Evolutionary conservation across 2,113 vertebrate genomes (phyloP).

Genomic region (Chaetorhynchus papuensis): DNA sequence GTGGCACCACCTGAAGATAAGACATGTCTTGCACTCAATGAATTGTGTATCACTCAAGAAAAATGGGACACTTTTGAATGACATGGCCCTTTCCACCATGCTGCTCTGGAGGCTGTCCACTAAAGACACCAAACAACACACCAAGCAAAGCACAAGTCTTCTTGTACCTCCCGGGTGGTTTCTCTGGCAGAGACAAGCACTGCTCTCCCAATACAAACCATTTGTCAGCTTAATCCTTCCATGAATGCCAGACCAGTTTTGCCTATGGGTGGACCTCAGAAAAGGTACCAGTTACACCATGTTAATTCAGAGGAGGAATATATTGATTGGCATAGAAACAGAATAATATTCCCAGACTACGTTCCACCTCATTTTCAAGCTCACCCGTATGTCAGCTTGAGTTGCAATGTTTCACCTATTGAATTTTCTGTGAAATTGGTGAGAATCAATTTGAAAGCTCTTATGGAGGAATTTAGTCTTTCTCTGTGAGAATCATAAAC

Average conservation of each 20-base stretch:
- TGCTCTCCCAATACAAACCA: neutral
- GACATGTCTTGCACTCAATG: neutral
- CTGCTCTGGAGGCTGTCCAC: neutral
- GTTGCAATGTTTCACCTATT: neutral
- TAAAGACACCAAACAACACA: neutral
- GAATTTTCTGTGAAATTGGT: conserved; percentile 2
- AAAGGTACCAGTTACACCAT: neutral
- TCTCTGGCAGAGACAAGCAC: neutral
- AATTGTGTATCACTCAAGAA: neutral
- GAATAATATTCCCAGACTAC: neutral
- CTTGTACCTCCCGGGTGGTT: neutral
- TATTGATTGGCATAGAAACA: neutral
- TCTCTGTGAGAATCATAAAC: neutral
- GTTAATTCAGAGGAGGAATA: neutral
- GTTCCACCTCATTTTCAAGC: neutral
- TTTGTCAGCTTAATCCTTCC: neutral
- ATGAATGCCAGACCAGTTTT: neutral
- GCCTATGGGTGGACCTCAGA: neutral
- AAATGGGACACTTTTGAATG: neutral
- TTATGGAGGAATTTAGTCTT: neutral
- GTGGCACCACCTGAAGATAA: neutral
- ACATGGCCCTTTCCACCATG: neutral
- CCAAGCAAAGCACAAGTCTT: neutral
- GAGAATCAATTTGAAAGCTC: neutral
- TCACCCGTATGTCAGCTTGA: neutral